Conservation (phyloP, 2,797 vertebrate genomes). For the Eulemur coronatus region DNA sequence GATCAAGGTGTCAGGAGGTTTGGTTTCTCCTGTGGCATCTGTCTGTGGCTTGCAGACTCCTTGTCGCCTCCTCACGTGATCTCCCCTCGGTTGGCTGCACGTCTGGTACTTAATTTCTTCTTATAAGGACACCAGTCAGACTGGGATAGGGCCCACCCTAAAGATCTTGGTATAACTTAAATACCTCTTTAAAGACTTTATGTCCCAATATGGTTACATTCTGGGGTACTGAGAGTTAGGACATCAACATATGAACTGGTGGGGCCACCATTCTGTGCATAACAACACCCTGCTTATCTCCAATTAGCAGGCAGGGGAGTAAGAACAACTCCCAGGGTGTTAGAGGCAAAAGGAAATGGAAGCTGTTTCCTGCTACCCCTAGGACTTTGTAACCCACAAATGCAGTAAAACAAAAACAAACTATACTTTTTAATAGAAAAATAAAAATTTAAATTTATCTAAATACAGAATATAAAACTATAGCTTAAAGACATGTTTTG, state of each 20-base stretch:
- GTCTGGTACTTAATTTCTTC: background rate
- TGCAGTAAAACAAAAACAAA: background rate
- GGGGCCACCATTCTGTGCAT: background rate
- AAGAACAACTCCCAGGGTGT: background rate
- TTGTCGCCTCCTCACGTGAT: fast-evolving
- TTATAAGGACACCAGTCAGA: background rate
- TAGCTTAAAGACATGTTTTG: background rate
- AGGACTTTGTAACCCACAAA: background rate
- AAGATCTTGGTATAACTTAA: background rate
- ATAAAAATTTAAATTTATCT: background rate
- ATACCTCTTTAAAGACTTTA: background rate
- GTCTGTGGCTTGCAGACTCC: background rate
- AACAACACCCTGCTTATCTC: background rate
- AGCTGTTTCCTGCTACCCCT: background rate
- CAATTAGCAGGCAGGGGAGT: background rate
- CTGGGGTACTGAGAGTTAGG: background rate
- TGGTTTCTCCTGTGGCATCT: background rate
- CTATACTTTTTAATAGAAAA: background rate
- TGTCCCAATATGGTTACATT: background rate
- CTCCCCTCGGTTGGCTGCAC: fast-evolving
- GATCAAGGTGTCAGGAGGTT: background rate
- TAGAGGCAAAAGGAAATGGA: background rate
- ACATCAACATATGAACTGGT: background rate
- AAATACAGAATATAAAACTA: background rate
- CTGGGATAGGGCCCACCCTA: background rate